Percentiles rank a stretch among this genome's conserved stretches.
These are phyloP conservation scores for Leptothorax acervorum DNA, from an alignment of 2,888 invertebrate genomes.

Conservation along the genomic window DNA sequence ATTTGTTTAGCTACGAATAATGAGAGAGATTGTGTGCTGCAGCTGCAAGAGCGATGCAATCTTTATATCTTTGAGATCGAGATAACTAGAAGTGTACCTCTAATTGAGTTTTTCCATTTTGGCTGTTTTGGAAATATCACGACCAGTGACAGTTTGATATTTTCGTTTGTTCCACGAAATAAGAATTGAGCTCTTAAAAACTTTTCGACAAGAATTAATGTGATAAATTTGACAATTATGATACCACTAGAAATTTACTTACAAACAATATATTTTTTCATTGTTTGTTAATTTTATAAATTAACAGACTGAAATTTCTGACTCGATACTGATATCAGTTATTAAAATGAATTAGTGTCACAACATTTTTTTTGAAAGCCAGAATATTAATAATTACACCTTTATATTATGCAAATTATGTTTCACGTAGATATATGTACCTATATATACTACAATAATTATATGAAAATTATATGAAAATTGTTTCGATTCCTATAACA, in stretches of 20 bases:
- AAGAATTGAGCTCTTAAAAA: background rate
- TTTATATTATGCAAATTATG: background rate
- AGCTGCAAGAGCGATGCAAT: conserved; percentile 76
- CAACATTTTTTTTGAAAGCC: background rate
- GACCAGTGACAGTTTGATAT: conserved; percentile 32
- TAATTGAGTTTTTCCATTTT: conserved; percentile 15
- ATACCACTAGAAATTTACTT: background rate
- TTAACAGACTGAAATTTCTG: background rate
- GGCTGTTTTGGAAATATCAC: background rate
- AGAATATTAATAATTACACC: conserved; percentile 10
- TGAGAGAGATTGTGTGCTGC: conserved; percentile 76
- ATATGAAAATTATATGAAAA: background rate
- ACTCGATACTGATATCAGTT: background rate
- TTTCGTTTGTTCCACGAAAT: conserved; percentile 3
- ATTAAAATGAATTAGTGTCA: background rate
- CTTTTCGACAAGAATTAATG: conserved; percentile 9
- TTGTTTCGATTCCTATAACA: background rate
- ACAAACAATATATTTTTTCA: conserved; percentile 20
- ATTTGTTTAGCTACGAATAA: conserved; percentile 53
- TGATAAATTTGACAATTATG: background rate
- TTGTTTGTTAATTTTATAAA: conserved; percentile 17
- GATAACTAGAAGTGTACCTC: background rate
- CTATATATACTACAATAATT: too few species aligned
- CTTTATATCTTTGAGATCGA: conserved; percentile 67
- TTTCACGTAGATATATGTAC: too few species aligned